phyloP scores from a whole-genome alignment of 2,113 vertebrate species.

The Pristiophorus japonicus region DNA sequence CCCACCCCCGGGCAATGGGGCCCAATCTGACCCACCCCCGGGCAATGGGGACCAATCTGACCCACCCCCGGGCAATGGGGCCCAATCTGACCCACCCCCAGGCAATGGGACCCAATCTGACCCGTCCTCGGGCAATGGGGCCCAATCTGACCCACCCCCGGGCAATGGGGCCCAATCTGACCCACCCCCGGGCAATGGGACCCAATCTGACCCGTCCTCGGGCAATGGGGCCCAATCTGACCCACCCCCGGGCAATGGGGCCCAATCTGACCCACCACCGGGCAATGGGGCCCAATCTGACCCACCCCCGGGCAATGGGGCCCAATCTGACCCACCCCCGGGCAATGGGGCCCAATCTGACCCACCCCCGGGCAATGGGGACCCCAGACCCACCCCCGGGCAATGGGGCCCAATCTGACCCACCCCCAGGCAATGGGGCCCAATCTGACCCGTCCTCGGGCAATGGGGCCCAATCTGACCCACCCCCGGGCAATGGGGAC shows the following conservation, averaged over 20 bases:
- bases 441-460: background rate
- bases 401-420: background rate
- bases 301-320: background rate
- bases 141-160: background rate
- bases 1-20: too few species aligned
- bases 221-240: background rate
- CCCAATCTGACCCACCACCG: background rate
- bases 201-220: too few species aligned
- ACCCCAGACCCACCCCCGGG: too few species aligned
- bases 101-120: too few species aligned
- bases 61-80: background rate
- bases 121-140: too few species aligned
- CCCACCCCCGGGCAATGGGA: too few species aligned
- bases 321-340: background rate
- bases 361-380: background rate
- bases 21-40: background rate
- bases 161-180: too few species aligned
- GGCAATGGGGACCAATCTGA: too few species aligned
- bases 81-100: too few species aligned
- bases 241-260: background rate
- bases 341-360: background rate
- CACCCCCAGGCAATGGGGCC: background rate
- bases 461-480: background rate
- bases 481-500: background rate
- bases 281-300: background rate